Conservation (phyloP, 64 coral and sea anemone genomes). For the Pocillopora damicornis region DNA sequence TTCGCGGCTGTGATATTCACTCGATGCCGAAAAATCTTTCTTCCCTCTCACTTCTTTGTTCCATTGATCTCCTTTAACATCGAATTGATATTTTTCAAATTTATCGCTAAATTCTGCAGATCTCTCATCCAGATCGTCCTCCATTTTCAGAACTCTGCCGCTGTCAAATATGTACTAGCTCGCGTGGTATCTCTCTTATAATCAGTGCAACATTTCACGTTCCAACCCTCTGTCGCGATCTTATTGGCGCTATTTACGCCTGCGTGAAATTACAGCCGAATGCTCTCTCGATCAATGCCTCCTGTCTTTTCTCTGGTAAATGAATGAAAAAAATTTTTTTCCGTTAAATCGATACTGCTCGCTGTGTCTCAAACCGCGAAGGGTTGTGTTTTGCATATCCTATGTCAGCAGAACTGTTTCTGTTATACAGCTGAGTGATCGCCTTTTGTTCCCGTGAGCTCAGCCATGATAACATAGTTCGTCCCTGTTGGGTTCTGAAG, state of each 20-base stretch:
- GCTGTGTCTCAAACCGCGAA: neutral
- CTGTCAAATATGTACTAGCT: neutral
- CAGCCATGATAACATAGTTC: neutral
- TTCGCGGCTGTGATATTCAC: conserved; percentile 17
- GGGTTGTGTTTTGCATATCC: conserved; percentile 3
- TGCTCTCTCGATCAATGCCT: neutral
- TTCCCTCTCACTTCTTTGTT: neutral
- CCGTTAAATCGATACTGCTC: neutral
- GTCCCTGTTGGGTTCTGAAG: neutral
- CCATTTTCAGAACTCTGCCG: conserved; percentile 14
- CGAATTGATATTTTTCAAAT: neutral
- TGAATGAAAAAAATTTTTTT: neutral
- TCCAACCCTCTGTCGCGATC: neutral
- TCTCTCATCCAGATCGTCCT: conserved; percentile 32
- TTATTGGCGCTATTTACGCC: neutral
- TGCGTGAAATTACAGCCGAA: neutral
- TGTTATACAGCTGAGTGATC: neutral
- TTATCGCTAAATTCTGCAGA: neutral
- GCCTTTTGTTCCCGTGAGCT: neutral
- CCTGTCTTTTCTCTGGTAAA: conserved; percentile 1
- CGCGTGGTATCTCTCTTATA: neutral
- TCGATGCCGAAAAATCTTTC: neutral
- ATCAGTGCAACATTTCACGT: neutral
- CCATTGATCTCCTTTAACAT: neutral
- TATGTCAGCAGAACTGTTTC: neutral